Percentiles rank a stretch among this genome's conserved stretches.
Conservation (phyloP, 92 coral and sea anemone species). For the Epizoanthus stellaris region DNA sequence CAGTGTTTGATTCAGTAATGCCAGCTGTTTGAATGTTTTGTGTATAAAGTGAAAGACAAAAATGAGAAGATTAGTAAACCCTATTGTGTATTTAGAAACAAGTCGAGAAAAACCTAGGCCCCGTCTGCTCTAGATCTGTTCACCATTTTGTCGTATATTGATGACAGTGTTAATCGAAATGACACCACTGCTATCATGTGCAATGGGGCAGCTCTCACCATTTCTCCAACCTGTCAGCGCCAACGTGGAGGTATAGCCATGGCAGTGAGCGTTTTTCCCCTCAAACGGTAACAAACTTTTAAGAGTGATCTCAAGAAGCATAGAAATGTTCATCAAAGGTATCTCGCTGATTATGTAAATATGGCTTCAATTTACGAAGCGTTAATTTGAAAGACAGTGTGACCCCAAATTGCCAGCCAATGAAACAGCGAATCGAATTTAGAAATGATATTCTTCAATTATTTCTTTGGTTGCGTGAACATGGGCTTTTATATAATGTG, state of each 20-base stretch:
- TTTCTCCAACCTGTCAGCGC: background rate
- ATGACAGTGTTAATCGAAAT: background rate
- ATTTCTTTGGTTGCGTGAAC: background rate
- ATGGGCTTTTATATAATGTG: background rate
- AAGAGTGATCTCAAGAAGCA: background rate
- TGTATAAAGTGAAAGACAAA: background rate
- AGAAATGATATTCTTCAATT: conserved; percentile 13
- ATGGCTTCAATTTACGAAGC: conserved; percentile 7
- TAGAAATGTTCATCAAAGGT: conserved; percentile 13
- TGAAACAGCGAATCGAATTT: conserved; percentile 15
- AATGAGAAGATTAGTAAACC: conserved; percentile 14
- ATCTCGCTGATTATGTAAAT: conserved; percentile 47
- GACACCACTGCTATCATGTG: background rate
- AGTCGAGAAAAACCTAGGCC: background rate
- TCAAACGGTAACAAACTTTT: background rate
- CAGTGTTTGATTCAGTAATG: conserved; percentile 51
- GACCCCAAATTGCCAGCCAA: conserved; percentile 19
- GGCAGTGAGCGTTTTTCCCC: background rate
- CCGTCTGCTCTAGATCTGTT: background rate
- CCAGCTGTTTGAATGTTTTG: conserved; percentile 35
- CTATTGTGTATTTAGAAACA: conserved; percentile 9
- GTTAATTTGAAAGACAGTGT: conserved; percentile 45
- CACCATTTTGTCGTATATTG: background rate
- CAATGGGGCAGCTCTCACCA: background rate
- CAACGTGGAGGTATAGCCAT: background rate